phyloP scores from a whole-genome alignment of 2,113 vertebrate genomes.

The Siniperca knerii region DNA sequence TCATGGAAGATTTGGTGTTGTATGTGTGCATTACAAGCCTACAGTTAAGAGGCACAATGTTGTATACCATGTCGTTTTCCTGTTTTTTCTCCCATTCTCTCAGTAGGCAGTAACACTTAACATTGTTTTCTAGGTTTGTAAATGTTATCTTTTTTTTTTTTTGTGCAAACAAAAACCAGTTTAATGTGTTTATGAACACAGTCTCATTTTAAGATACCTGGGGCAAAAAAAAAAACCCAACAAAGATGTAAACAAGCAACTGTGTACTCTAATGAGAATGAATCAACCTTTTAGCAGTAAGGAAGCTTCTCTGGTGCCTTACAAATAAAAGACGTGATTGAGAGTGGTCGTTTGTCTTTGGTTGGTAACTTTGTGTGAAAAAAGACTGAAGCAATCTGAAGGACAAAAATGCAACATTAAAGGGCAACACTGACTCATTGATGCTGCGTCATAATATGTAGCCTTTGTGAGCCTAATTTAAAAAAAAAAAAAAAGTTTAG shows the following conservation, averaged over 20 bases:
- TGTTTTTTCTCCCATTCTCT: constrained; percentile 58
- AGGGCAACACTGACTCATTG: not conserved
- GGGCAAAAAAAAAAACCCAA: constrained; percentile 56
- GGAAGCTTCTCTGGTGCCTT: constrained; percentile 89
- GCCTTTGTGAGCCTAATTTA: not conserved
- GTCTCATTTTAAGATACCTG: constrained; percentile 75
- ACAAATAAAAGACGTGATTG: constrained; percentile 88
- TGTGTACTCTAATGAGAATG: constrained; percentile 81
- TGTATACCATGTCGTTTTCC: constrained; percentile 63
- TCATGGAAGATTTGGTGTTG: constrained; percentile 77
- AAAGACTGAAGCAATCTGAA: not conserved
- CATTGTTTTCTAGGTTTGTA: constrained; percentile 80
- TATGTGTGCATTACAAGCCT: constrained; percentile 78
- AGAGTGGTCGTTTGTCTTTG: constrained; percentile 59
- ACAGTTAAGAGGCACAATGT: constrained; percentile 75
- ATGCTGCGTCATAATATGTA: not conserved
- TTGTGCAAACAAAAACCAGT: constrained; percentile 77
- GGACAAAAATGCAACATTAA: not conserved
- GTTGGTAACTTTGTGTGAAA: constrained; percentile 3
- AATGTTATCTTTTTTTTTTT: constrained; percentile 74
- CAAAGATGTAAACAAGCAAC: constrained; percentile 77
- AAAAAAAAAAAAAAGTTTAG: not conserved
- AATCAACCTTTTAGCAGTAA: constrained; percentile 87
- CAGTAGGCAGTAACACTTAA: constrained; percentile 71
- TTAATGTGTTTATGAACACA: constrained; percentile 79